Evolutionary conservation across 2,888 invertebrate species (phyloP), one percentile per base, ranked within the genome.

Genomic region (Hypselothyrea guttata): DNA sequence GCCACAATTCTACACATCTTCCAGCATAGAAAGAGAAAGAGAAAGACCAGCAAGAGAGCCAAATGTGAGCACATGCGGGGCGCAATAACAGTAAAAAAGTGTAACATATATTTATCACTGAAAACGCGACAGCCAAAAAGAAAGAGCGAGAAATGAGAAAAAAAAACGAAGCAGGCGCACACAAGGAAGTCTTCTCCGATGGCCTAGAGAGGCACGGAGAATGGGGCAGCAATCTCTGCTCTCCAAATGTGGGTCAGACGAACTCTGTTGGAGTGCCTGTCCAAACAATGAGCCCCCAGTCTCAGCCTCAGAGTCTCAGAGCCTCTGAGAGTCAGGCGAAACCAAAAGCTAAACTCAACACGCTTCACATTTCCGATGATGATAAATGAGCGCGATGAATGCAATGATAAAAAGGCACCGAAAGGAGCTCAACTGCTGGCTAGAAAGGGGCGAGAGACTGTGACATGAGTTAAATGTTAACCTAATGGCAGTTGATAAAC

Each of bases 51-150:
- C 7, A 5, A 34, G n/a, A 9, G 11, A 35, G 61, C 79, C 79
- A 79, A 79, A 78, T 83, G 81, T 76, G 72, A 58, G 60, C 81
- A 79, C 84, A 78, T 84, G 81, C 81, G 77, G 79, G 51, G 77
- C 66, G 70, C 84, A 81, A 84, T 78, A 78, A 84, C 84, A 76
- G 84, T 78, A 78, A 78, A 78, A 78, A 84, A 84, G 78, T 78
- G 84, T 78, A 78, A 78, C 84, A 84, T 84, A 84, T 81, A 84
- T 78, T 78, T 78, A 78, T 78, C 78, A 83, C 84, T 75, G 58
- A 79, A 73, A 76, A 76, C 76, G 70, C 81, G 84, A 76, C 77
- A 75, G 75, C 53, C 66, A 27, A 73, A 61, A 66, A 47, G 62
- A 52, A 37, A 30, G 3, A n/a, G n/a, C n/a, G n/a, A n/a, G n/a